Evolutionary conservation across 2,888 invertebrate genomes (phyloP), one percentile per base, ranked within the genome.

Genomic region (Catocala sponsa): DNA sequence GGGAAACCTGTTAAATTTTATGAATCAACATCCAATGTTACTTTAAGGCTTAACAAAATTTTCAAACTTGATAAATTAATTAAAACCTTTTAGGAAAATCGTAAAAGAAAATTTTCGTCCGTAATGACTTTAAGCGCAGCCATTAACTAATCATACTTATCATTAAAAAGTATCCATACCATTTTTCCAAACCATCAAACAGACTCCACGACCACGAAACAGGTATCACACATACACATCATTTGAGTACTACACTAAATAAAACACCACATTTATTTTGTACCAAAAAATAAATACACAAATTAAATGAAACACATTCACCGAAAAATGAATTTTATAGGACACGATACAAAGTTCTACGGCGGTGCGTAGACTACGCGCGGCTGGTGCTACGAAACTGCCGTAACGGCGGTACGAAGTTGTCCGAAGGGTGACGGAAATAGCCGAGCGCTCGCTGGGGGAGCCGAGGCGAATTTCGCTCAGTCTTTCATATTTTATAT

Each of bases 401-500:
- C 92, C 93, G 94, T 91, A 91, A 88, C 91, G 91, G 80, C 87
- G 88, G 69, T 76, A 82, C 92, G 92, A 84, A 83, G 65, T 66
- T 72, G 15, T 52, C 83, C 90, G 90, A 88, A 64, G 63, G 53
- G 42, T 15, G 61, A 68, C 92, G 92, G 87, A 77, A 60, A 62
- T 47, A 51, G 61, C 85, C 92, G 92, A 91, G 63, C 64, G 65
- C 54, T 77, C 76, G 84, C 83, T 86, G 78, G 84, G 86, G 86
- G 83, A 78, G 79, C 82, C 80, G 81, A 84, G 78, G 87, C 82
- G 87, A 90, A 90, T 89, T 92, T 88, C 79, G 92, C 90, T 86
- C 92, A 88, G 91, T 90, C 91, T 92, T 94, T 94, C 94, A 94
- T 93, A 94, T 94, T 94, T 94, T 93, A 94, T 93, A 93, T 90